phyloP scores from a whole-genome alignment of 1,140 invertebrate genomes.

The Ceratina australensis region DNA sequence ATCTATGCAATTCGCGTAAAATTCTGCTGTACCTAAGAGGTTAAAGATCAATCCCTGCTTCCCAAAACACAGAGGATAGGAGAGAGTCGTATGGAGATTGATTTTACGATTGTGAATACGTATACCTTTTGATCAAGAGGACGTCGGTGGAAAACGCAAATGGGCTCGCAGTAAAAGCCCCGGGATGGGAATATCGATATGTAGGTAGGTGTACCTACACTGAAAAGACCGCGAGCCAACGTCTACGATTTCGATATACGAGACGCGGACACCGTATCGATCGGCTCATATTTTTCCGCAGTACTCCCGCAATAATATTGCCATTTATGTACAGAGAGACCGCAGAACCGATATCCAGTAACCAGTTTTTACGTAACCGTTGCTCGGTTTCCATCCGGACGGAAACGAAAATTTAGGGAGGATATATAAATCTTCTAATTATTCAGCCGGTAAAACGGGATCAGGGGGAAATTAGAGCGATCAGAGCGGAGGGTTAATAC shows the following conservation, averaged over 20 bases:
- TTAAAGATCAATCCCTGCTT: too few species aligned
- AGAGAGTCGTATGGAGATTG: too few species aligned
- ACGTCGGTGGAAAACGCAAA: background rate
- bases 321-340: slow-evolving; percentile 35
- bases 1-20: too few species aligned
- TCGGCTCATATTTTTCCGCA: slow-evolving; percentile 45
- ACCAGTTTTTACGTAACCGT: slow-evolving; percentile 34
- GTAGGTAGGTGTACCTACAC: background rate
- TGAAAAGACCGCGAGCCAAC: slow-evolving; percentile 33
- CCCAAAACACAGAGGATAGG: too few species aligned
- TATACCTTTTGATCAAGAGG: too few species aligned
- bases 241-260: slow-evolving; percentile 51
- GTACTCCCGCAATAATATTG: slow-evolving; percentile 42
- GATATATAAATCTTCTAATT: background rate
- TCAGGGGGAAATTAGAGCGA: too few species aligned
- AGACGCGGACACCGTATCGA: slow-evolving; percentile 38
- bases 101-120: too few species aligned
- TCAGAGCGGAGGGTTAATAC: too few species aligned
- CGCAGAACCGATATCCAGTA: slow-evolving; percentile 35
- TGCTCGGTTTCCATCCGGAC: slow-evolving; percentile 9
- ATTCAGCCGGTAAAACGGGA: background rate
- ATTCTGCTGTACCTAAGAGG: too few species aligned
- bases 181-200: slow-evolving; percentile 29
- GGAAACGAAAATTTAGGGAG: too few species aligned
- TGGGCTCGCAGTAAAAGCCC: background rate